A percentile compares a stretch with the other conserved stretches of the same genome.
Conservation (phyloP, 2,888 invertebrate genomes). For the Rhagonycha fulva region DNA sequence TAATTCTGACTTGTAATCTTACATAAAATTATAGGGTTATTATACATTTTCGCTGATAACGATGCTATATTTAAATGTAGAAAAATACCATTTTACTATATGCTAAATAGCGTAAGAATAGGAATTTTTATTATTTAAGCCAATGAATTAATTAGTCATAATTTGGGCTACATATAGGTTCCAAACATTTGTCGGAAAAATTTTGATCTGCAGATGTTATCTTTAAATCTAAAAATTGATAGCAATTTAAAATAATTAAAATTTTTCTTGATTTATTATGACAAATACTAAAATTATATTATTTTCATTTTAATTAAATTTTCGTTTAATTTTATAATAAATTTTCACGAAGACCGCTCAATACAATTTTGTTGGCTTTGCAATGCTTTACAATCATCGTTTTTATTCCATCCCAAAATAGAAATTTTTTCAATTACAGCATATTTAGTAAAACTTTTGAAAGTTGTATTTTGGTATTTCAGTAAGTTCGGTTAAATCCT, state of each 20-base stretch:
- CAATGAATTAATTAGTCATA: no score
- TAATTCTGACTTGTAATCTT: conserved; percentile 36
- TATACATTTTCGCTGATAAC: not conserved
- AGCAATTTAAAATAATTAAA: not conserved
- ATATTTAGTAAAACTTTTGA: no score
- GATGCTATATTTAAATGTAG: no score
- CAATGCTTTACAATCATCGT: not conserved
- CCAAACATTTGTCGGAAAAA: not conserved
- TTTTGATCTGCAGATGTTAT: not conserved
- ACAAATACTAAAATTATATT: not conserved
- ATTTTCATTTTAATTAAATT: not conserved
- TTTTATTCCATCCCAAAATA: not conserved
- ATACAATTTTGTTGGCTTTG: not conserved
- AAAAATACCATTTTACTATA: no score
- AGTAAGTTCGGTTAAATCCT: no score
- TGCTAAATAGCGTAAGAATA: no score
- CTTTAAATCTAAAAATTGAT: not conserved
- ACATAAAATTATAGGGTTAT: not conserved
- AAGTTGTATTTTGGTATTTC: no score
- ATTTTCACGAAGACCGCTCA: not conserved
- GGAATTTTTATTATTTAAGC: no score
- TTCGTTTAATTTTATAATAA: not conserved
- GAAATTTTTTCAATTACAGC: not conserved
- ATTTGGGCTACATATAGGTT: no score
- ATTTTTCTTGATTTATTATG: not conserved